Evolutionary conservation across 2,113 vertebrate genomes (phyloP).

Genomic region (Lucifuga dentata): DNA sequence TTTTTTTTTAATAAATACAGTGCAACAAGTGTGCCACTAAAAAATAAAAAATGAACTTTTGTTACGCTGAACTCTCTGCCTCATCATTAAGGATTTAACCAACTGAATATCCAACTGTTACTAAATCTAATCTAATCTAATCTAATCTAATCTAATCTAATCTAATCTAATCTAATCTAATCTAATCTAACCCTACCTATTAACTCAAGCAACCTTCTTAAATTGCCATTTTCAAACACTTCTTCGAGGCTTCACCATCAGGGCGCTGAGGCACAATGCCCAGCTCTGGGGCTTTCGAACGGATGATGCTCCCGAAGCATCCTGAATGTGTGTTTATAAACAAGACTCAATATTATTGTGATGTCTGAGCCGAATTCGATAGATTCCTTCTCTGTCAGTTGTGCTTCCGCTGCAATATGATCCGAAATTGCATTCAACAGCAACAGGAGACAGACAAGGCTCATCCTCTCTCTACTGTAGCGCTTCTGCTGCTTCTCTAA

Average conservation of each 20-base stretch:
- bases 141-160: too few species aligned
- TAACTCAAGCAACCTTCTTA: conserved; percentile 8
- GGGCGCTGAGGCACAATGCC: conserved; percentile 19
- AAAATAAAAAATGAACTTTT: too few species aligned
- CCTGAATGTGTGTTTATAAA: conserved; percentile 79
- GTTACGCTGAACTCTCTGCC: too few species aligned
- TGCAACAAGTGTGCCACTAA: too few species aligned
- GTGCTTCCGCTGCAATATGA: conserved; percentile 78
- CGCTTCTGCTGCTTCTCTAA: conserved; percentile 69
- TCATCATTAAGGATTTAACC: too few species aligned
- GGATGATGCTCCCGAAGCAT: conserved; percentile 65
- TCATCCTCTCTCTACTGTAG: conserved; percentile 42
- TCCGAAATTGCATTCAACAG: conserved; percentile 76
- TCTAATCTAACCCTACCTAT: too few species aligned
- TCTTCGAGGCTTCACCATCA: conserved; percentile 17
- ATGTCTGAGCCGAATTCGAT: conserved; percentile 80
- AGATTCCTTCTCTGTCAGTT: conserved; percentile 77
- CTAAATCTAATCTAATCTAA: too few species aligned
- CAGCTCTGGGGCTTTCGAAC: conserved; percentile 36
- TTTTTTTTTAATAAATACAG: too few species aligned
- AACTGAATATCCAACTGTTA: too few species aligned
- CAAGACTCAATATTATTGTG: conserved; percentile 83
- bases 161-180: too few species aligned
- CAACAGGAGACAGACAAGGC: conserved; percentile 72
- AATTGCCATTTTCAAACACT: conserved; percentile 20